A percentile compares a stretch with the other conserved stretches of the same genome.
Evolutionary conservation across 1,140 invertebrate species (phyloP).

Genomic region (Rhagoletis pomonella): DNA sequence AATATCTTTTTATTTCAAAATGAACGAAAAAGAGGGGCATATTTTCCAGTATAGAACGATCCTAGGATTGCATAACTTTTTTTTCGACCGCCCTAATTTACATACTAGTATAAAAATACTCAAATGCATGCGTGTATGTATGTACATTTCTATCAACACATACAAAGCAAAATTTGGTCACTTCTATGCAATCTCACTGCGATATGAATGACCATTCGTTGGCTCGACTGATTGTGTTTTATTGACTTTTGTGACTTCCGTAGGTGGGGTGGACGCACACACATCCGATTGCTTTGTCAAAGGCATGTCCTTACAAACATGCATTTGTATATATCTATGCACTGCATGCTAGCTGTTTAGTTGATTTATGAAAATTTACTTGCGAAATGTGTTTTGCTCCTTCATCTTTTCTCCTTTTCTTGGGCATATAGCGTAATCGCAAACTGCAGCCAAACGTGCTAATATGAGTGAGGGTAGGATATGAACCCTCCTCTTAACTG

Average conservation of each 20-base stretch:
- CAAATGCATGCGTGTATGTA: not conserved
- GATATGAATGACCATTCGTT: conserved; percentile 12
- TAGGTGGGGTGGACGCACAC: not conserved
- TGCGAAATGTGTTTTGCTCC: not conserved
- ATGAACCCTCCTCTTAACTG: not conserved
- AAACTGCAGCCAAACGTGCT: not conserved
- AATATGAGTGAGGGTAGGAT: not conserved
- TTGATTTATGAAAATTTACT: conserved; percentile 36
- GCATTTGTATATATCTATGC: not conserved
- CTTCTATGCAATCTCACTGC: not conserved
- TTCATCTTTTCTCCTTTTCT: not conserved
- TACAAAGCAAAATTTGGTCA: not conserved
- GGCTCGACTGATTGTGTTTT: conserved; percentile 16
- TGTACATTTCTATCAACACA: not conserved
- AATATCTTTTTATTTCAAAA: no score
- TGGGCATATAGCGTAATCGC: not conserved
- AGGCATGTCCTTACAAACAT: not conserved
- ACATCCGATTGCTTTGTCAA: not conserved
- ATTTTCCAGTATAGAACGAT: no score
- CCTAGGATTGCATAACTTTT: no score
- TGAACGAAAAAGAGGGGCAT: no score
- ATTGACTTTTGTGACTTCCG: conserved; percentile 41
- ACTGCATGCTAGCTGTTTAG: not conserved
- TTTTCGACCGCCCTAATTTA: not conserved
- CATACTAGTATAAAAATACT: not conserved